phyloP scores from a whole-genome alignment of 1,140 invertebrate species.

The Pseudomyrmex dendroicus region DNA sequence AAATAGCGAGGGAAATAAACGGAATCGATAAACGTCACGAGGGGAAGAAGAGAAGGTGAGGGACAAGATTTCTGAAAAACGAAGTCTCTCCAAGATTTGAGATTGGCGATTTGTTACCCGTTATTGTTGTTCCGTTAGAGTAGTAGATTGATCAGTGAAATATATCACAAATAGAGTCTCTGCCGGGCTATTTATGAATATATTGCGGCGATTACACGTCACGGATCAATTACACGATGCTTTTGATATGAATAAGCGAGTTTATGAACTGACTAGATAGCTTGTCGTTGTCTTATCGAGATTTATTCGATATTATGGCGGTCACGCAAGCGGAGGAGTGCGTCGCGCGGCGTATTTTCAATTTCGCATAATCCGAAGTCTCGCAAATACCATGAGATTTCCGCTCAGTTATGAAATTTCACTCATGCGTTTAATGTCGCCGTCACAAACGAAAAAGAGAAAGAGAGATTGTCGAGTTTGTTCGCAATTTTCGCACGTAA shows the following conservation, averaged over 20 bases:
- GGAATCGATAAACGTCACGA: constrained; percentile 11
- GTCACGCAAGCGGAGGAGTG: background rate
- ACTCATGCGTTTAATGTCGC: background rate
- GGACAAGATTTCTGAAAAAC: background rate
- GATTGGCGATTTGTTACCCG: background rate
- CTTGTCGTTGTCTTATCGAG: background rate
- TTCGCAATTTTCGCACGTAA: constrained; percentile 31
- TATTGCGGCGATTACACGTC: background rate
- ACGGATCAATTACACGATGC: constrained; percentile 27
- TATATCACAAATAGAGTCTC: constrained; percentile 4
- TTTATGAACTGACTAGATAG: background rate
- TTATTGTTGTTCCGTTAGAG: background rate
- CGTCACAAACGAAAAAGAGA: too few species aligned
- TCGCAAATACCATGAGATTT: background rate
- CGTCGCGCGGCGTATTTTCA: background rate
- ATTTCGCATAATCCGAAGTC: constrained; percentile 41
- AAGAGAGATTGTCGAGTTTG: background rate
- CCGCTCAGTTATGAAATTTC: background rate
- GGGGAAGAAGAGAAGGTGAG: too few species aligned
- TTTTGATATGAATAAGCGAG: constrained; percentile 8
- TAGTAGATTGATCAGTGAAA: background rate
- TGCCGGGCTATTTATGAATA: background rate
- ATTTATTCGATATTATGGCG: background rate
- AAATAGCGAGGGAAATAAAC: background rate
- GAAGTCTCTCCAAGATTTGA: background rate